These are phyloP conservation scores for Cebus imitator DNA, from an alignment of 2,113 vertebrate species.

Conservation along the genomic window DNA sequence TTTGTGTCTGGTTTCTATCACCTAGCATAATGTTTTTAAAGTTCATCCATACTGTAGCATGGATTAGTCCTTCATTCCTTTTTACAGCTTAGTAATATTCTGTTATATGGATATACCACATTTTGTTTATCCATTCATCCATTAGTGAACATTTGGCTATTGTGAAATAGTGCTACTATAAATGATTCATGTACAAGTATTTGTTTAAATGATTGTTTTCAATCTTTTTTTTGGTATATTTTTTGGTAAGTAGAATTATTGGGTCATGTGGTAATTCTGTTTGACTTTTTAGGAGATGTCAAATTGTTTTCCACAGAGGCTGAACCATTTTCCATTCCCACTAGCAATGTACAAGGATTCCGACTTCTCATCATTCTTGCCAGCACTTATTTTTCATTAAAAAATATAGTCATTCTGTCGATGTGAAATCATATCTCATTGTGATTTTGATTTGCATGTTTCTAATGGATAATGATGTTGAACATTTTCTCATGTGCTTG, in stretches of 20 bases:
- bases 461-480: background rate
- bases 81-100: background rate
- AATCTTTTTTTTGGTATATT: background rate
- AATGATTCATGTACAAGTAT: background rate
- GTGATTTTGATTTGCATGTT: background rate
- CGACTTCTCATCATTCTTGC: background rate
- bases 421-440: background rate
- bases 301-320: background rate
- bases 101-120: background rate
- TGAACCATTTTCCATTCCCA: background rate
- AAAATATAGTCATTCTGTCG: background rate
- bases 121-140: background rate
- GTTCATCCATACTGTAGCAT: background rate
- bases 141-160: background rate
- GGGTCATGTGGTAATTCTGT: background rate
- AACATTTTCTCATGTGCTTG: background rate
- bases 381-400: background rate
- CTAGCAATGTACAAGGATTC: background rate
- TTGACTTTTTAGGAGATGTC: background rate
- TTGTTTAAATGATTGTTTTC: background rate
- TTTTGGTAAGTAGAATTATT: background rate
- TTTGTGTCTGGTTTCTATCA: background rate
- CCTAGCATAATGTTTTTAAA: background rate
- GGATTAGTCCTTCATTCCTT: background rate
- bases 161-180: background rate